Evolutionary conservation across 2,113 vertebrate species (phyloP).

Genomic region (Emberiza fucata): DNA sequence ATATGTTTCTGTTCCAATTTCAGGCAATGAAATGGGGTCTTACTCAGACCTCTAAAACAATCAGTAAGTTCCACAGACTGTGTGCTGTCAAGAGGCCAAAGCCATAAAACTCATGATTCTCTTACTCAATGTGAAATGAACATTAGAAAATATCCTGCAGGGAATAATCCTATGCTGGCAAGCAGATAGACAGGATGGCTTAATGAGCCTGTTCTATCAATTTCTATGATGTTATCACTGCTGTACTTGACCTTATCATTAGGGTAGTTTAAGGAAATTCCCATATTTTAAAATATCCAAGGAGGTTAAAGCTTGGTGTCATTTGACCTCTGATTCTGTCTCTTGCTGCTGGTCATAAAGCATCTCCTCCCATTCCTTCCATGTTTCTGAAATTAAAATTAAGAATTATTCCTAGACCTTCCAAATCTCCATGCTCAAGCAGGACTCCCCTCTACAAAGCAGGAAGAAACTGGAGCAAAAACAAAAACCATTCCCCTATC

Average conservation of each 20-base stretch:
- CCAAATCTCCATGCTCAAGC: background rate
- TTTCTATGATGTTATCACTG: background rate
- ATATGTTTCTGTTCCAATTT: constrained; percentile 12
- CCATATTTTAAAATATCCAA: background rate
- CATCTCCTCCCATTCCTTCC: background rate
- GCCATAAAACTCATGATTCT: constrained; percentile 10
- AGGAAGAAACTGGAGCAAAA: background rate
- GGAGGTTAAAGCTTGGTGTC: background rate
- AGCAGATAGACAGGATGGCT: background rate
- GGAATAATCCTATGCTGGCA: constrained; percentile 20
- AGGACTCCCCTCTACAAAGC: background rate
- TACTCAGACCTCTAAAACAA: constrained; percentile 23
- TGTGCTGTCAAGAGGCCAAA: constrained; percentile 29
- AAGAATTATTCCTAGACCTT: background rate
- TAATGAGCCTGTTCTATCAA: background rate
- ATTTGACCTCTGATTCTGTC: background rate
- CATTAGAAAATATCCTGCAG: background rate
- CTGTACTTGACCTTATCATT: background rate
- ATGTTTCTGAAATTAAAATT: background rate
- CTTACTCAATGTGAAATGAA: background rate
- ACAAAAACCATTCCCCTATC: background rate
- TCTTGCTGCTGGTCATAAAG: background rate
- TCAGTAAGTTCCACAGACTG: background rate
- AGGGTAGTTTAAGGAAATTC: background rate
- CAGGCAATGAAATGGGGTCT: background rate